A percentile compares a stretch with the other conserved stretches of the same genome.
phyloP scores from a whole-genome alignment of 2,888 invertebrate genomes.

The Euzophera pinguis region DNA sequence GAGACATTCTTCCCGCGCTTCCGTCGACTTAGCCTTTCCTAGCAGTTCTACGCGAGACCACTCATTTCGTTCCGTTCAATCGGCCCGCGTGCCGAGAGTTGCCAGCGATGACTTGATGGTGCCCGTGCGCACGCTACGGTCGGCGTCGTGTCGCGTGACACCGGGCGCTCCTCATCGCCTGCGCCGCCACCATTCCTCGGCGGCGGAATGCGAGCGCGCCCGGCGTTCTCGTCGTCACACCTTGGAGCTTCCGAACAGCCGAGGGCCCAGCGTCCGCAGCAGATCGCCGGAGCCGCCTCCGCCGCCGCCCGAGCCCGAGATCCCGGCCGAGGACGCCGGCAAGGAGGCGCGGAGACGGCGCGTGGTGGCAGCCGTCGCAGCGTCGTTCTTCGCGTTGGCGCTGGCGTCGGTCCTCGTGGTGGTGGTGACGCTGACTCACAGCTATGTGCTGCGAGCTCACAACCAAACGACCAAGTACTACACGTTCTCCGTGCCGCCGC shows the following conservation, averaged over 20 bases:
- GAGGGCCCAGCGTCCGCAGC: constrained; percentile 70
- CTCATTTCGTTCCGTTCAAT: constrained; percentile 71
- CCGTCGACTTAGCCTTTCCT: constrained; percentile 67
- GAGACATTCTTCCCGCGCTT: constrained; percentile 74
- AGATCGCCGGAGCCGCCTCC: constrained; percentile 65
- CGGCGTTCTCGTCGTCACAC: constrained; percentile 69
- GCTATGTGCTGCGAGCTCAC: constrained; percentile 82
- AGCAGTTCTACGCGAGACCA: constrained; percentile 66
- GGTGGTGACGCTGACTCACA: constrained; percentile 87
- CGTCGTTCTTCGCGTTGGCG: constrained; percentile 86
- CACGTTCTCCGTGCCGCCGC: constrained; percentile 82
- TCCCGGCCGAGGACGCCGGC: constrained; percentile 76
- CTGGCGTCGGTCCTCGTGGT: constrained; percentile 87
- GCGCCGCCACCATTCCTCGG: constrained; percentile 72
- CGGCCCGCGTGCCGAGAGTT: constrained; percentile 66
- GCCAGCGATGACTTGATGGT: constrained; percentile 74
- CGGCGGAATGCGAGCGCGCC: constrained; percentile 72
- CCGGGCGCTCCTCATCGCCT: constrained; percentile 70
- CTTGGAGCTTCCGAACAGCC: constrained; percentile 64
- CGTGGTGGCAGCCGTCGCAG: constrained; percentile 85
- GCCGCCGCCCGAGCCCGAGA: constrained; percentile 59
- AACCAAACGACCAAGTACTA: constrained; percentile 83
- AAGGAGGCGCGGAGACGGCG: constrained; percentile 84
- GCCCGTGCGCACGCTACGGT: constrained; percentile 71
- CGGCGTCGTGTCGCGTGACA: constrained; percentile 69